Evolutionary conservation across 2,888 invertebrate species (phyloP).

Genomic region (Polymixis flavicincta): DNA sequence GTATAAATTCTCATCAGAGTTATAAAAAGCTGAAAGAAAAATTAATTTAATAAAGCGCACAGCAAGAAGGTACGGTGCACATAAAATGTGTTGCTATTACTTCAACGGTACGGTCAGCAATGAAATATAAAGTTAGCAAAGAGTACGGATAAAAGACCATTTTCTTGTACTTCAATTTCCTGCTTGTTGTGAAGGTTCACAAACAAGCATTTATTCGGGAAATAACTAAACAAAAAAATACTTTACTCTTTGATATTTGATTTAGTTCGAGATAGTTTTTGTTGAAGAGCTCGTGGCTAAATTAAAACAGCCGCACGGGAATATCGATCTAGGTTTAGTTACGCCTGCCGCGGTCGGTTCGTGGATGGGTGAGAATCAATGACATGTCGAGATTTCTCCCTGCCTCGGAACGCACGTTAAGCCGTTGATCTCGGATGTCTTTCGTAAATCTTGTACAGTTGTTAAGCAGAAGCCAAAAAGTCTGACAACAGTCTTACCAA

Average conservation of each 20-base stretch:
- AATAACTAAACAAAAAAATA: not conserved
- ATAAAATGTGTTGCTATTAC: constrained; percentile 38
- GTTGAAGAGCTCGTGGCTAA: not conserved
- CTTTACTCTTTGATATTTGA: not conserved
- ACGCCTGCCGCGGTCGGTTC: not conserved
- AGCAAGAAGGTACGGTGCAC: constrained; percentile 24
- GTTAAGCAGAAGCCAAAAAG: not conserved
- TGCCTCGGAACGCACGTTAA: not conserved
- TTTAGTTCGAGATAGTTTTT: not conserved
- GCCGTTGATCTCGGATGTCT: no score
- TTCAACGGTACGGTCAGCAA: constrained; percentile 15
- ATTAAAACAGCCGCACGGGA: not conserved
- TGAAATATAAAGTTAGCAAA: constrained; percentile 22
- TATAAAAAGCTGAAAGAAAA: constrained; percentile 47
- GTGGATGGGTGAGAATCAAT: not conserved
- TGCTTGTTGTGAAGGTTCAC: not conserved
- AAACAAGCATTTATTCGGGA: not conserved
- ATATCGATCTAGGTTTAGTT: not conserved
- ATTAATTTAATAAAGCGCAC: constrained; percentile 39
- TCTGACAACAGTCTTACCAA: not conserved
- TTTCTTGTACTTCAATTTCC: constrained; percentile 2
- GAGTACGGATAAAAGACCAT: constrained; percentile 8
- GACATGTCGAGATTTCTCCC: not conserved
- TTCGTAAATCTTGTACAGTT: not conserved
- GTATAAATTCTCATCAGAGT: not conserved